phyloP scores from a whole-genome alignment of 2,113 vertebrate genomes.

The Opisthocomus hoazin region DNA sequence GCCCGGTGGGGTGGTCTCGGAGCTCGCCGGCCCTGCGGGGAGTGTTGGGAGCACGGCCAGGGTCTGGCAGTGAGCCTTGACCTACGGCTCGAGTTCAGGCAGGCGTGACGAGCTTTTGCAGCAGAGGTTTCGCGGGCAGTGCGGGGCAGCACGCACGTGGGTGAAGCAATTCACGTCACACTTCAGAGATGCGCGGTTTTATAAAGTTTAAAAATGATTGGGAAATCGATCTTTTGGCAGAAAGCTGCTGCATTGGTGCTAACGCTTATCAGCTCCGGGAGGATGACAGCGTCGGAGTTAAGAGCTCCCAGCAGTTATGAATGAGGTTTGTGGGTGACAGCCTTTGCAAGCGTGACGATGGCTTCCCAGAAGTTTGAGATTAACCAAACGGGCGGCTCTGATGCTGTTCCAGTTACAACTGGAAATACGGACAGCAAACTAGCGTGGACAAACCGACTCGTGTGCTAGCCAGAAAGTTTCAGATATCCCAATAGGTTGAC shows the following conservation, averaged over 20 bases:
- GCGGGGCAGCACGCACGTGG: accelerated
- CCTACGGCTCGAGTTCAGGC: accelerated
- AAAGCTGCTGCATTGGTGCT: neutral
- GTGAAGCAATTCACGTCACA: accelerated
- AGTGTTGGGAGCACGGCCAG: neutral
- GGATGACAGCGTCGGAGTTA: neutral
- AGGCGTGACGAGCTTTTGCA: accelerated
- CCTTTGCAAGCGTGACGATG: accelerated
- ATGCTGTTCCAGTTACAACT: neutral
- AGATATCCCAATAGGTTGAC: neutral
- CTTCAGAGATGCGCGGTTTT: neutral
- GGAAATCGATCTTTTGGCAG: neutral
- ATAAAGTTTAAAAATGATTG: neutral
- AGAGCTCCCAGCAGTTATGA: neutral
- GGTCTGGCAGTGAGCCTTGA: neutral
- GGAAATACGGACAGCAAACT: neutral
- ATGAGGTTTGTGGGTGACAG: neutral
- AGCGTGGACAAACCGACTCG: neutral
- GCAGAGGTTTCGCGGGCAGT: neutral
- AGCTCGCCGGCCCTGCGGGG: accelerated
- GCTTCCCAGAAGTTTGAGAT: neutral
- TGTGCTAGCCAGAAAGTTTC: neutral
- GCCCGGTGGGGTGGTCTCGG: neutral
- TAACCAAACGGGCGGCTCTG: neutral
- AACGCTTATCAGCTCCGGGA: neutral